Evolutionary conservation across 1,140 invertebrate genomes (phyloP), one percentile per base, ranked within the genome.

Genomic region (Aporrectodea caliginosa): DNA sequence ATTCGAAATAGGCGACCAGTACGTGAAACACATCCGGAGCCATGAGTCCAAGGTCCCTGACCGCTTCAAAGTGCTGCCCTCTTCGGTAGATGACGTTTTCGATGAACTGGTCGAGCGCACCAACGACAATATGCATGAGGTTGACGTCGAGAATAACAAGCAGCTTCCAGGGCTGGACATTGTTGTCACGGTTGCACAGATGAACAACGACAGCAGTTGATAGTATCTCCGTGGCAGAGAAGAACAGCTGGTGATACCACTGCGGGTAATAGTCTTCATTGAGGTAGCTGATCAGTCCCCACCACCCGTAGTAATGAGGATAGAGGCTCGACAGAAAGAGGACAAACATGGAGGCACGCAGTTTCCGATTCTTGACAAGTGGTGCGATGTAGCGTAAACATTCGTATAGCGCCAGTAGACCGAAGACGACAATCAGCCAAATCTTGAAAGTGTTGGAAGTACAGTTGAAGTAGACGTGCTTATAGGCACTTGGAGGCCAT

Each of bases 241-340:
- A 84, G 85, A 93, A 93, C 80, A 93, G 31, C 83, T 94, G 93
- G 89, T 91, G 89, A 75, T 85, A 84, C 85, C 87, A 90, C 73
- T 88, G 88, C 0, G 81, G 80, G 86, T 93, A 94, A 84, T 92
- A 94, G 77, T 93, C 93, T 82, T 94, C 93, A 83, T 95, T 95
- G 90, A 92, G 93, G 84, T 94, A 94, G 87, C 93, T 94, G 78
- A 94, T 92, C 82, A 93, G 93, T 30, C 91, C 91, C 93, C 93
- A 95, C 93, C 93, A 94, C 0, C 92, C 91, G 84, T 94, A 94
- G 84, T 94, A 94, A 84, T 95, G 93, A 0, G 93, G 93, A 85
- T 93, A 94, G 76, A 94, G 87, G 31, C 92, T 92, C 16, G 91
- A 89, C 1, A 91, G 82, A 83, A 94, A 93, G 0, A 94, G 88